These are phyloP conservation scores for Ammospiza nelsoni DNA, from an alignment of 2,113 vertebrate species.

Conservation along the genomic window DNA sequence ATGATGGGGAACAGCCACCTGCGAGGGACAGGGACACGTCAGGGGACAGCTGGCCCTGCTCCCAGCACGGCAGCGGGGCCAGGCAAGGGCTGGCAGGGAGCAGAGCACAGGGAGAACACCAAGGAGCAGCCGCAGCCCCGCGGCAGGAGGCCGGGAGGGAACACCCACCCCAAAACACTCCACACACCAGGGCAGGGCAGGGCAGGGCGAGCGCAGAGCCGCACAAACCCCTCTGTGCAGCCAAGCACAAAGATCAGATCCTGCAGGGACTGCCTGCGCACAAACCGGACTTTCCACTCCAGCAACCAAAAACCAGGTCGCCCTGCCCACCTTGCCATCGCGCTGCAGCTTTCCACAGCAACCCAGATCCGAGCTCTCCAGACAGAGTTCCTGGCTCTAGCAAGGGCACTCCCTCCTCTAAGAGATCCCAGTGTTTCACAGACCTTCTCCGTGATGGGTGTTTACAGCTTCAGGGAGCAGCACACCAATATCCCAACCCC, in stretches of 20 bases:
- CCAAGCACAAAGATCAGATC: not conserved
- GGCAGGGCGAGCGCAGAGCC: not conserved
- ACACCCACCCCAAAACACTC: not conserved
- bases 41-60: not conserved
- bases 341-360: not conserved
- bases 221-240: not conserved
- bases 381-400: not conserved
- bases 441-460: not conserved
- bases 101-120: fast-evolving
- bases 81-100: not conserved
- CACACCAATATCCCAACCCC: not conserved
- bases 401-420: not conserved
- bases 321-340: not conserved
- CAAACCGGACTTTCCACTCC: not conserved
- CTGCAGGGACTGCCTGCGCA: not conserved
- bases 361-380: not conserved
- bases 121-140: fast-evolving
- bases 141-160: not conserved
- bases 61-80: not conserved
- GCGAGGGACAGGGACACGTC: not conserved
- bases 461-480: not conserved
- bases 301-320: not conserved
- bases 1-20: slow-evolving; percentile 97
- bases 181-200: too few species aligned
- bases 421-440: not conserved